Conservation (phyloP, 1,140 invertebrate genomes). For the Calliphora vicina region DNA sequence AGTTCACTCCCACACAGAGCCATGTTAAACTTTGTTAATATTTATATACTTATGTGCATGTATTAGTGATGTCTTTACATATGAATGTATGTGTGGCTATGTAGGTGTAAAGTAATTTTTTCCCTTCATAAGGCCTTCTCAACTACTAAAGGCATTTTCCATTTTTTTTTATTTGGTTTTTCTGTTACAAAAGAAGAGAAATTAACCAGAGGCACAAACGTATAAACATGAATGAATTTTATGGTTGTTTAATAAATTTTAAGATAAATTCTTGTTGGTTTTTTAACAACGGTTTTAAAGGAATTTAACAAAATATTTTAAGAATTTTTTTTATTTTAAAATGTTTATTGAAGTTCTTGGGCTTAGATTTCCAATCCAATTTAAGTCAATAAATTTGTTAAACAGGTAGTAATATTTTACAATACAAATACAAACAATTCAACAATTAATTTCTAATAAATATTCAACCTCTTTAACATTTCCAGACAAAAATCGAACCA, state of each 20-base stretch:
- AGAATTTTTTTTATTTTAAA: no score
- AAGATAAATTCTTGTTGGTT: not conserved
- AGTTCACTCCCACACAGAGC: not conserved
- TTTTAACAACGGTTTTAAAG: no score
- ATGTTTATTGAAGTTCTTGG: no score
- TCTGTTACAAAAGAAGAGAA: not conserved
- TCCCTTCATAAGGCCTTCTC: slow-evolving; percentile 11
- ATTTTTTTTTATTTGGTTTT: not conserved
- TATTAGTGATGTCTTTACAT: slow-evolving; percentile 3
- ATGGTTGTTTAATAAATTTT: slow-evolving; percentile 1
- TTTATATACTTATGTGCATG: not conserved
- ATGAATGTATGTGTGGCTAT: not conserved
- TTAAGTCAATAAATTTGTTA: no score
- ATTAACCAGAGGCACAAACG: no score
- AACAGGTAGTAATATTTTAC: no score
- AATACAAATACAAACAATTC: no score
- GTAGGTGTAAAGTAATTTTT: slow-evolving; percentile 23
- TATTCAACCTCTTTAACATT: no score
- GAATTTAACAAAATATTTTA: no score
- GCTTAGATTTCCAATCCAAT: no score
- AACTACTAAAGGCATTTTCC: slow-evolving; percentile 14
- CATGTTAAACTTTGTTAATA: slow-evolving; percentile 20
- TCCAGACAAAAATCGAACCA: no score
- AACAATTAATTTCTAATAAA: no score
- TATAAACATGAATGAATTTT: not conserved